Percentiles rank a stretch among this genome's conserved stretches.
Evolutionary conservation across 2,113 vertebrate genomes (phyloP).

Genomic region (Forbesichthys papilliferus): DNA sequence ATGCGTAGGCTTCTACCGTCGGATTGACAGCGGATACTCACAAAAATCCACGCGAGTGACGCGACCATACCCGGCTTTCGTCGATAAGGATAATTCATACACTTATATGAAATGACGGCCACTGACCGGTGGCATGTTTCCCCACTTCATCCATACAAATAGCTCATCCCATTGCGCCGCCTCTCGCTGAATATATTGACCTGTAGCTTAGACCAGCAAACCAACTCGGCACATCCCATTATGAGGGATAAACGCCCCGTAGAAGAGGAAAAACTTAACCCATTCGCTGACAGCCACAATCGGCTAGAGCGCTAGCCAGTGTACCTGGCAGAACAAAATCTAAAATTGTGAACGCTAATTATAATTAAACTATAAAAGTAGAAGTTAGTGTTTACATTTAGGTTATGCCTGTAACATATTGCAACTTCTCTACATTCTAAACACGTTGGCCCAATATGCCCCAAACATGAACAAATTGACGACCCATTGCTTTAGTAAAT

Average conservation of each 20-base stretch:
- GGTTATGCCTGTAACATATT: too few species aligned
- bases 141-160: slow-evolving; percentile 29
- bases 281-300: slow-evolving; percentile 30
- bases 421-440: too few species aligned
- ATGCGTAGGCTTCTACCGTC: slow-evolving; percentile 12
- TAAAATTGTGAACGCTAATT: too few species aligned
- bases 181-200: slow-evolving; percentile 60
- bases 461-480: too few species aligned
- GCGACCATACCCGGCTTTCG: slow-evolving; percentile 39
- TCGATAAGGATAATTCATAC: slow-evolving; percentile 7
- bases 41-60: slow-evolving; percentile 59
- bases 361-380: too few species aligned
- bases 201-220: slow-evolving; percentile 64
- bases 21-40: slow-evolving; percentile 16
- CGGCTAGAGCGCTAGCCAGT: neutral
- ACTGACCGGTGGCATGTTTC: slow-evolving; percentile 26
- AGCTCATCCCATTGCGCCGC: slow-evolving; percentile 61
- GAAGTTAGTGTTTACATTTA: too few species aligned
- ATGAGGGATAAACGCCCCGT: slow-evolving; percentile 62
- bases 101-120: slow-evolving; percentile 26
- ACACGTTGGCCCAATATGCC: too few species aligned
- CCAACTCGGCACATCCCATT: slow-evolving; percentile 74
- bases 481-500: too few species aligned
- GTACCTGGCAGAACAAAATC: too few species aligned
- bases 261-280: slow-evolving; percentile 67